Evolutionary conservation across 2,888 invertebrate species (phyloP), one percentile per base, ranked within the genome.

Genomic region (Dimorphilus gyrociliatus): DNA sequence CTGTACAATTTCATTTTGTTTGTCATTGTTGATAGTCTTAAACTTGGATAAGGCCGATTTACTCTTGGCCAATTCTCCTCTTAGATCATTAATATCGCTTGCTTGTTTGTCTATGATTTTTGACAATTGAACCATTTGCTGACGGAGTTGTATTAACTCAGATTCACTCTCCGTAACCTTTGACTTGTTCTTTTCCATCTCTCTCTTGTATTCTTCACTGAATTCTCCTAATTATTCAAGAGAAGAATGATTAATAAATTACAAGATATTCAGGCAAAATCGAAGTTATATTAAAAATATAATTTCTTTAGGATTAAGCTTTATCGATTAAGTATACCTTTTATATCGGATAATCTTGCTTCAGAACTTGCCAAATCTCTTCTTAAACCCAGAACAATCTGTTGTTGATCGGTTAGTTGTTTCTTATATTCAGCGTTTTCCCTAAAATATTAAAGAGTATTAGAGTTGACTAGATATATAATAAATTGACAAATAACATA

Each of bases 81-180:
- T 35, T 23, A 36, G 36, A n/a, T 31, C 34, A 27, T 48, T 51
- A 10, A 55, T 40, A 35, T 56, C 57, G 12, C 43, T 46, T 32
- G 53, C 50, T 42, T 56, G 53, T 36, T 48, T 52, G 38, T 61
- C 60, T 10, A 60, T 50, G 32, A 60, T 59, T 21, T 51, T 43
- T 6, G 59, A 55, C 17, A 62, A 42, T 39, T 60, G 56, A 10
- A 54, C 57, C 36, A 61, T 38, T 38, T 61, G 56, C 30, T 55
- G 54, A 23, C 56, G 39, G 27, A 51, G 41, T 21, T 54, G 54
- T 1, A 43, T 43, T 16, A 57, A 37, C 38, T 60, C 60, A n/a
- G 36, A 35, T 21, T 54, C 51, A 27, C 51, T 49, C 27, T 45
- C 42, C 7, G 32, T 27, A 4, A 58, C 35, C 28, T 44, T 38